Conservation (phyloP, 2,797 vertebrate genomes). For the Coendou prehensilis region DNA sequence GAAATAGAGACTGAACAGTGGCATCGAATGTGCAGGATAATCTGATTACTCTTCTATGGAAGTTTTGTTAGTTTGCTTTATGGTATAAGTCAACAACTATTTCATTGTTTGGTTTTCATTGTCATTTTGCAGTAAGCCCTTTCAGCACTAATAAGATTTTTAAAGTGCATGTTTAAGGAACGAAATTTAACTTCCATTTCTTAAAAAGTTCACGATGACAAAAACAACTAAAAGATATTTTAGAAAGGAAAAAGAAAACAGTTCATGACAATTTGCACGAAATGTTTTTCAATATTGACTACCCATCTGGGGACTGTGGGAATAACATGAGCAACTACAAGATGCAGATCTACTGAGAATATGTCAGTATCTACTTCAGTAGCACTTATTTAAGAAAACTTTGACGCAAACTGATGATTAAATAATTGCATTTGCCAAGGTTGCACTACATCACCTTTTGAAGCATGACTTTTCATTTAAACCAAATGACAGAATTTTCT, state of each 20-base stretch:
- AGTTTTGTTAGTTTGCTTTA: neutral
- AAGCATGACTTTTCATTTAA: conserved; percentile 32
- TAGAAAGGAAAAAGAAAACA: neutral
- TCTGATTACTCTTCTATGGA: neutral
- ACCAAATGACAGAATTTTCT: neutral
- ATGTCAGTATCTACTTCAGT: neutral
- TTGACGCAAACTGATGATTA: neutral
- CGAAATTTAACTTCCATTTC: conserved; percentile 3
- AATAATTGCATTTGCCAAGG: neutral
- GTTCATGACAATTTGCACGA: neutral
- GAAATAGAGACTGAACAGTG: neutral
- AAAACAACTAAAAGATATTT: neutral
- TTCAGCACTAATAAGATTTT: neutral
- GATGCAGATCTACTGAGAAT: neutral
- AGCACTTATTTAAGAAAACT: neutral
- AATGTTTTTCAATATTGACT: neutral
- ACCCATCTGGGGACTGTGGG: neutral
- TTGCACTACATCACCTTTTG: neutral
- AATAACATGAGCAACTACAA: neutral
- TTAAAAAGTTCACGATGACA: conserved; percentile 10
- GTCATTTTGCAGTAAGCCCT: neutral
- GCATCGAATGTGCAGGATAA: rapidly evolving
- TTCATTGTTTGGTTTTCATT: neutral
- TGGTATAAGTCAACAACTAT: neutral
- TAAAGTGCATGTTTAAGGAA: neutral